Evolutionary conservation across 2,113 vertebrate genomes (phyloP).

Genomic region (Hippopotamus amphibius): DNA sequence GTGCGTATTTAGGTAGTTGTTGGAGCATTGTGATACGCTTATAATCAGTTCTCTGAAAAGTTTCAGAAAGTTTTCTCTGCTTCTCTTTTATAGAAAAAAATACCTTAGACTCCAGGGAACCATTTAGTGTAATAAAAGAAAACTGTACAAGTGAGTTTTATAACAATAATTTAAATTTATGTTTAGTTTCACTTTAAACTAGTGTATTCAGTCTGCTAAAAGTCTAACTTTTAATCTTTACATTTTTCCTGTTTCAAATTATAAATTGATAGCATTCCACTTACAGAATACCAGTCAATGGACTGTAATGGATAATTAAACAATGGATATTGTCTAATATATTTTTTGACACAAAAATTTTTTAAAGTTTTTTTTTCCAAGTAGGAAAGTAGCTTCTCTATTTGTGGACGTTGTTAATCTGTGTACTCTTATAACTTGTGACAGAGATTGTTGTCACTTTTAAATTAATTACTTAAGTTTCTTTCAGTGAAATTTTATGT

Average conservation of each 20-base stretch:
- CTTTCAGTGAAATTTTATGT: conserved; percentile 25
- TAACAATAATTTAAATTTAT: conserved; percentile 53
- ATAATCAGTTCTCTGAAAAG: conserved; percentile 28
- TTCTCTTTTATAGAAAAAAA: conserved; percentile 15
- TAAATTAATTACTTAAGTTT: conserved; percentile 47
- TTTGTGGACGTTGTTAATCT: conserved; percentile 35
- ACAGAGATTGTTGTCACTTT: background rate
- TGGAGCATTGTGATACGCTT: conserved; percentile 35
- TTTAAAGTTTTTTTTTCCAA: background rate
- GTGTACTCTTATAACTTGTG: background rate
- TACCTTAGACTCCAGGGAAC: background rate
- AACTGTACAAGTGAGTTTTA: conserved; percentile 41
- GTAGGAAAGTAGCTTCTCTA: background rate
- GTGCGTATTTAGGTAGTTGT: background rate
- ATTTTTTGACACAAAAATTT: conserved; percentile 6
- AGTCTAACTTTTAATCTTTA: conserved; percentile 28
- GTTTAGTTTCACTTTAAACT: conserved; percentile 43
- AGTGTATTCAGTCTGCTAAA: conserved; percentile 12
- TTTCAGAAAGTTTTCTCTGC: conserved; percentile 38
- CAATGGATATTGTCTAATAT: background rate
- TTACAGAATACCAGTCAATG: background rate
- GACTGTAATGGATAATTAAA: conserved; percentile 14
- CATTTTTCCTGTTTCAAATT: conserved; percentile 53
- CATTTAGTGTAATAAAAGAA: conserved; percentile 58
- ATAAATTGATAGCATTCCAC: conserved; percentile 21